Base-by-base conservation (phyloP, 2,888 invertebrate genomes). In the Selenia dentaria region DNA sequence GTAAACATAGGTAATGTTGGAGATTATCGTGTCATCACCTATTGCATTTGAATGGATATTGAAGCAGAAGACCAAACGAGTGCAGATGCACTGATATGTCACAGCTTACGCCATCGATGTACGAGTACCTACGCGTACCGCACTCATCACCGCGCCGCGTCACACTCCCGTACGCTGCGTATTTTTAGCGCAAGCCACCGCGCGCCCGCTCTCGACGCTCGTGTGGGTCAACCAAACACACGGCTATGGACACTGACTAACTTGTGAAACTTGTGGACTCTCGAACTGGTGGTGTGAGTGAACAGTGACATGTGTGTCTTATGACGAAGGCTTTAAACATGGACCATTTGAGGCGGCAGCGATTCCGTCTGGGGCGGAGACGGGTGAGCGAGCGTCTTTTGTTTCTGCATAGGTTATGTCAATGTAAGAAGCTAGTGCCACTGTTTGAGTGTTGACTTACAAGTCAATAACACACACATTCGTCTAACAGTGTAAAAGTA, bases 161-260 rank as follows among this genome's bases (percentile, higher is more conserved):
- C 59, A 63, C 52, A 60, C 46, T 56, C 51, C 55, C 62, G 56
- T 57, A 54, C 60, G 63, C 58, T 59, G 64, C 68, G 36, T 87
- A 88, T 88, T 86, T 88, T 81, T 87, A 87, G 87, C 77, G 57
- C 69, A 59, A 80, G 81, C 83, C 70, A 67, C 59, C 68, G 75
- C 68, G 70, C 79, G 72, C 67, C 70, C 71, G 66, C 48, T 54
- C 51, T 42, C 79, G 16, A 71, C 67, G 69, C 70, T 64, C 43
- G 16, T 16, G 51, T 50, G 40, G 40, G 46, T 66, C 59, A 32
- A 47, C 56, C 28, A 29, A 38, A 34, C 38, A 37, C 47, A 36
- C 47, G 16, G 2, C 16, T 13, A 27, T 13, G 28, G 11, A 13
- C 12, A 18, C 18, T 28, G 22, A 41, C 2, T 22, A 8, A 25